phyloP scores from a whole-genome alignment of 2,888 invertebrate genomes.

The Toxonevra muliebris region DNA sequence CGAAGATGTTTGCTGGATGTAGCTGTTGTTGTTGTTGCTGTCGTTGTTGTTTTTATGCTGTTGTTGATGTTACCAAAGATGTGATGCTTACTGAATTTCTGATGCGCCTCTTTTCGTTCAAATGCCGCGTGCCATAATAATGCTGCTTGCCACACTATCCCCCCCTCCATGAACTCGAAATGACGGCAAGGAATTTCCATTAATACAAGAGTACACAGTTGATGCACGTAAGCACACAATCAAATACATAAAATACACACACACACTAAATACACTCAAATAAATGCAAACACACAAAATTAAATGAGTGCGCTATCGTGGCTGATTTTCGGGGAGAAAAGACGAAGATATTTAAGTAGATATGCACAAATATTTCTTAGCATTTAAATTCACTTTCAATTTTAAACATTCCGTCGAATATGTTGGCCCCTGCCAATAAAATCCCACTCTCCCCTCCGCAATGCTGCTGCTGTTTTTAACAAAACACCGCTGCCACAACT shows the following conservation, averaged over 20 bases:
- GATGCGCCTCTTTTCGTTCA: conserved; percentile 34
- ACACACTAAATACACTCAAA: conserved; percentile 29
- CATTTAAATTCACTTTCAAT: conserved; percentile 19
- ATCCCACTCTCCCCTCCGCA: too few relatives aligned
- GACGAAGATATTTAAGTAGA: background rate
- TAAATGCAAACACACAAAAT: background rate
- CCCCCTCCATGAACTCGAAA: conserved; percentile 20
- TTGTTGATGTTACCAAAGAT: conserved; percentile 36
- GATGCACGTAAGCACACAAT: conserved; percentile 19
- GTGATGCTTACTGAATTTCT: conserved; percentile 37
- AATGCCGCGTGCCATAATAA: conserved; percentile 25
- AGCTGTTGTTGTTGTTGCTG: conserved; percentile 18
- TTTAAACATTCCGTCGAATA: background rate
- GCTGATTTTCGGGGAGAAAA: background rate
- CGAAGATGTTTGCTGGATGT: background rate
- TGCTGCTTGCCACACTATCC: background rate
- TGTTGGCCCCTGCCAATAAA: too few relatives aligned
- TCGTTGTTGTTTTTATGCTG: conserved; percentile 32
- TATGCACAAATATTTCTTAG: conserved; percentile 3
- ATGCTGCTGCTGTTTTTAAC: too few relatives aligned
- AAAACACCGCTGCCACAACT: too few relatives aligned
- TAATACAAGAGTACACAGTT: conserved; percentile 25
- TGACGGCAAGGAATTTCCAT: conserved; percentile 35
- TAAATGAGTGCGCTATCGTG: background rate
- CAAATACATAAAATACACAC: background rate